A percentile compares a stretch with the other conserved stretches of the same genome.
phyloP scores from a whole-genome alignment of 2,113 vertebrate genomes.

The Podocnemis expansa region DNA sequence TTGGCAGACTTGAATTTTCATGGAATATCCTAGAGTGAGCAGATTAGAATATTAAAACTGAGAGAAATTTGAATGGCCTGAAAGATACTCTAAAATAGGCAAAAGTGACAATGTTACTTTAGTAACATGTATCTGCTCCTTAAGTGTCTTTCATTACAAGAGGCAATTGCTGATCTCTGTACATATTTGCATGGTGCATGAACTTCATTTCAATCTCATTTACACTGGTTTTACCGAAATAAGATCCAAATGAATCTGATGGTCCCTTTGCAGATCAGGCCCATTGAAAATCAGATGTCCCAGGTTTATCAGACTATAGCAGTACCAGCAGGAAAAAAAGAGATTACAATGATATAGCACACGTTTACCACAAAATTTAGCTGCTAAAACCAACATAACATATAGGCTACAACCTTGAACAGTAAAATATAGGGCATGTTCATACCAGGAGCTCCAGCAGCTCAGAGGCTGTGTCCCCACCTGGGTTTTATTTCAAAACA shows the following conservation, averaged over 20 bases:
- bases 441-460: not conserved
- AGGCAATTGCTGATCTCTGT: not conserved
- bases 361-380: not conserved
- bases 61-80: not conserved
- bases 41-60: not conserved
- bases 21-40: not conserved
- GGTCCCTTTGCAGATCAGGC: not conserved
- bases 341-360: not conserved
- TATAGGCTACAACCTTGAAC: not conserved
- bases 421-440: not conserved
- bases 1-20: not conserved
- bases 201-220: not conserved
- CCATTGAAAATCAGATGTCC: not conserved
- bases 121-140: not conserved
- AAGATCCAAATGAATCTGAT: not conserved
- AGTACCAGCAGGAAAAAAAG: not conserved
- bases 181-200: not conserved
- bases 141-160: not conserved
- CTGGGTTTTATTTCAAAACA: too few species aligned
- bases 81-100: not conserved
- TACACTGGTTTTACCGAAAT: not conserved
- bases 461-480: too few species aligned
- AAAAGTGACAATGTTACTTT: not conserved
- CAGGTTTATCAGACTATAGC: not conserved
- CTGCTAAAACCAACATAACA: not conserved